Conservation (phyloP, 1,140 invertebrate species). For the Chrysopa pallens region DNA sequence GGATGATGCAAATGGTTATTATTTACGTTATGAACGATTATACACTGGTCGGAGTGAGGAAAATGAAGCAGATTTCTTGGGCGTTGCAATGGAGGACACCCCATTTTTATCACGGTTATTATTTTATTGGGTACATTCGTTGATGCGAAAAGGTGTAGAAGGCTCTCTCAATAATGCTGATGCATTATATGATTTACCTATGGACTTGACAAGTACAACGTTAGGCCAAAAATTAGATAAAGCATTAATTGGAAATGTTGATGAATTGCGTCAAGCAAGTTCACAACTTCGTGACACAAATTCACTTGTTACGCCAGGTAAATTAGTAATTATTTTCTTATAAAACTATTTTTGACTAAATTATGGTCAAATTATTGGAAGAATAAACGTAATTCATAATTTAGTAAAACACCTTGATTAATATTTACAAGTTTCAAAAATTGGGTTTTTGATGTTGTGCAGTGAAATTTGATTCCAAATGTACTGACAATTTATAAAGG, state of each 20-base stretch:
- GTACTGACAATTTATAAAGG: too few species aligned
- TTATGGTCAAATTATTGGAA: too few species aligned
- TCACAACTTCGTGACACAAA: too few species aligned
- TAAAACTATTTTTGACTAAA: too few species aligned
- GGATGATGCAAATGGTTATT: constrained; percentile 1
- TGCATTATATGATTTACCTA: constrained; percentile 75
- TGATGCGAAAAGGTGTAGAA: constrained; percentile 65
- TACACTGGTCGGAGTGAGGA: constrained; percentile 23
- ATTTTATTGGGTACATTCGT: constrained; percentile 75
- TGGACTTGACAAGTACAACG: constrained; percentile 38
- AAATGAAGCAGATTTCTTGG: constrained; percentile 47
- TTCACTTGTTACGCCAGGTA: too few species aligned
- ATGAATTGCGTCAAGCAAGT: constrained; percentile 17
- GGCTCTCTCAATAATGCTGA: constrained; percentile 52
- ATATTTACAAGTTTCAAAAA: too few species aligned
- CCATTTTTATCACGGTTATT: constrained; percentile 52
- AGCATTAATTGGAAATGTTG: constrained; percentile 26
- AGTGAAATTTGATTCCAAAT: too few species aligned
- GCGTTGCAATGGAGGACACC: constrained; percentile 60
- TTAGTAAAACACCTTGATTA: too few species aligned
- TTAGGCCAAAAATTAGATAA: constrained; percentile 38
- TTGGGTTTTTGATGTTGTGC: too few species aligned
- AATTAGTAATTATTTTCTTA: too few species aligned
- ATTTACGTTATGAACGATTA: constrained; percentile 1
- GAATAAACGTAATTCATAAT: too few species aligned